Base-by-base conservation (phyloP, 2,888 invertebrate genomes). In the Xylophagus ater region DNA sequence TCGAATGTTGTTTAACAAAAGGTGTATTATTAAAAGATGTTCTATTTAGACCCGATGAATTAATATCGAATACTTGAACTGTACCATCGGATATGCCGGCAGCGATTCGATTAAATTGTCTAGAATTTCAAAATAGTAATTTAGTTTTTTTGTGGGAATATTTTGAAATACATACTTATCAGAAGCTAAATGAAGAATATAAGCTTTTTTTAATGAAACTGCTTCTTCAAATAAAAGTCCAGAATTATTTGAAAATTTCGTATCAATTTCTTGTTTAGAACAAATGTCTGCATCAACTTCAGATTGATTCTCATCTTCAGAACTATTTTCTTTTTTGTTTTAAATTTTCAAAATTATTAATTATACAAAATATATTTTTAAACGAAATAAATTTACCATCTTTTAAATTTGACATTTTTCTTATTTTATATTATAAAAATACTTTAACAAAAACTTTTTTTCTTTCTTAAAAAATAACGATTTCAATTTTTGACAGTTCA, bases 161-260 rank as follows among this genome's bases (percentile, higher is more conserved):
- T n/a, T n/a, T 26, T 8, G 24, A 17, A 37, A 24, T 26, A 47
- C 49, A 44, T 61, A 74, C 78, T 66, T 69, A 37, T 73, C 71
- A 3, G 70, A 72, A 48, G 69, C 65, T 45, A 81, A 53, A 40
- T 71, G 69, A 30, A 79, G 68, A 35, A 81, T 65, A 51, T 79
- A 82, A 3, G 70, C 69, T 42, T 72, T 69, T 20, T 71, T 66
- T 1, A 68, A 49, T 1, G 72, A 67, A 21, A 74, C 66, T 1
- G 67, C 62, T 34, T 68, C 69, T 60, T 80, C 76, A 23, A 2
- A 46, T 38, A 42, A 19, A 8, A 56, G 41, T 51, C 42, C 47
- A 40, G 55, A 63, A 9, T 56, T 53, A 19, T 47, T 39, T 8
- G 37, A 37, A 42, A 66, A 67, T 4, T 45, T 33, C 3, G 44